A percentile compares a stretch with the other conserved stretches of the same genome.
Conservation (phyloP, 2,888 invertebrate genomes). For the Villa cingulata region DNA sequence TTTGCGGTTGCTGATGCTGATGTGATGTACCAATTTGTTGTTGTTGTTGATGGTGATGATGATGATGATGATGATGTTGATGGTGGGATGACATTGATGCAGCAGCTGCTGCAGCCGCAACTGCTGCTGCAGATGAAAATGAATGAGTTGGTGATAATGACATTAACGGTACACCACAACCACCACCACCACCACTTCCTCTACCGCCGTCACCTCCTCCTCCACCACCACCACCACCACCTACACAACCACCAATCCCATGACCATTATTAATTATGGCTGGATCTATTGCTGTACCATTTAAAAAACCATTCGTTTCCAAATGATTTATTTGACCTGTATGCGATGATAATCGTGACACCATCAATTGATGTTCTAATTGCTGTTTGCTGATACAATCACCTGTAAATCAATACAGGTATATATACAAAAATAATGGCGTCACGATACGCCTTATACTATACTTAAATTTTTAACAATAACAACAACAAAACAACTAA, state of each 20-base stretch:
- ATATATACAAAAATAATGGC: constrained; percentile 13
- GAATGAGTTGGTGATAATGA: constrained; percentile 4
- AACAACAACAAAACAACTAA: too few relatives aligned
- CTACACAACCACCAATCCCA: neutral
- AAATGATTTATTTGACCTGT: constrained; percentile 13
- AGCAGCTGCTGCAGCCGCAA: constrained; percentile 12
- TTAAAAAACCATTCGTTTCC: constrained; percentile 18
- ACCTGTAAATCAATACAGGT: constrained; percentile 19
- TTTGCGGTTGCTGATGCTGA: constrained; percentile 5
- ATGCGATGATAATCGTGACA: constrained; percentile 13
- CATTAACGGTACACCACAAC: neutral
- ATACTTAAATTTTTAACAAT: too few relatives aligned
- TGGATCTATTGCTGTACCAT: constrained; percentile 16
- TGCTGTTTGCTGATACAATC: constrained; percentile 14
- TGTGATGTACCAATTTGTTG: too few relatives aligned
- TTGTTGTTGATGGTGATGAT: constrained; percentile 8
- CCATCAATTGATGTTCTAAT: constrained; percentile 15
- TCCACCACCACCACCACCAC: neutral
- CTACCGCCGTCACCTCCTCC: neutral
- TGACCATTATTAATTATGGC: constrained; percentile 9
- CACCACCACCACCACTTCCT: neutral
- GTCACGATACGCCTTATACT: constrained; percentile 16
- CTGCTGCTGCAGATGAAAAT: constrained; percentile 16
- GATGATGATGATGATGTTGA: constrained; percentile 17
- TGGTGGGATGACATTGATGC: constrained; percentile 14